Percentiles rank a stretch among this genome's conserved stretches.
These are phyloP conservation scores for Ataeniobius toweri DNA, from an alignment of 2,797 vertebrate species.

Conservation along the genomic window DNA sequence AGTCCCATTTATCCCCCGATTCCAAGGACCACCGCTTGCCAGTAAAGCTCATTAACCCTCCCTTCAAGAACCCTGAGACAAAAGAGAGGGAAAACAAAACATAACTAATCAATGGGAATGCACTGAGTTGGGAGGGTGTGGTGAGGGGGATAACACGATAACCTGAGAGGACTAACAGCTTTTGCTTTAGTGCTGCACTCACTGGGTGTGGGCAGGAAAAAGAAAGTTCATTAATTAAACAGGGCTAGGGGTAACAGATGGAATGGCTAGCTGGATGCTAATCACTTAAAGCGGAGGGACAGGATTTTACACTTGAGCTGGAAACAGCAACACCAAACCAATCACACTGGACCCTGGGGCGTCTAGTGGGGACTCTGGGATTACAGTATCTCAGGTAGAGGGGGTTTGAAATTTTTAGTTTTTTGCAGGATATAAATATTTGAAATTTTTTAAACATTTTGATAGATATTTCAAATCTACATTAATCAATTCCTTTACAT, in stretches of 20 bases:
- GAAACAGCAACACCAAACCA: constrained; percentile 83
- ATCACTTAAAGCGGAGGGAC: constrained; percentile 90
- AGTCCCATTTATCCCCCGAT: constrained; percentile 76
- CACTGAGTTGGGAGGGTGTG: constrained; percentile 55
- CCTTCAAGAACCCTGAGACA: constrained; percentile 76
- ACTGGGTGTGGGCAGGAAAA: constrained; percentile 75
- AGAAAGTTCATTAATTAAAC: constrained; percentile 99
- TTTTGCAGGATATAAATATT: neutral
- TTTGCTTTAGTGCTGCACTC: constrained; percentile 78
- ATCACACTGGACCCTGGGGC: constrained; percentile 81
- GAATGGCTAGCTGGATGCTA: constrained; percentile 93
- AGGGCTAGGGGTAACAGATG: constrained; percentile 93
- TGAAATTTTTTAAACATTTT: neutral
- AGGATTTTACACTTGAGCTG: constrained; percentile 84
- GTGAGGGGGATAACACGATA: constrained; percentile 73
- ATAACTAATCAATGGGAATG: constrained; percentile 80
- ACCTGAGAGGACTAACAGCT: constrained; percentile 87
- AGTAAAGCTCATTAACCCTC: constrained; percentile 80
- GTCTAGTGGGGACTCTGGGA: constrained; percentile 37
- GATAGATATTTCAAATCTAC: neutral
- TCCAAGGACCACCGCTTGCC: constrained; percentile 72
- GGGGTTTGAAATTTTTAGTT: neutral
- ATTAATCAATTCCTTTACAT: neutral
- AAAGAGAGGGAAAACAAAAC: constrained; percentile 78
- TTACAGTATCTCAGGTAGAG: constrained; percentile 19